Percentiles rank a stretch among this genome's conserved stretches.
These are phyloP conservation scores for Eueides isabella DNA, from an alignment of 1,140 invertebrate species.

Conservation along the genomic window DNA sequence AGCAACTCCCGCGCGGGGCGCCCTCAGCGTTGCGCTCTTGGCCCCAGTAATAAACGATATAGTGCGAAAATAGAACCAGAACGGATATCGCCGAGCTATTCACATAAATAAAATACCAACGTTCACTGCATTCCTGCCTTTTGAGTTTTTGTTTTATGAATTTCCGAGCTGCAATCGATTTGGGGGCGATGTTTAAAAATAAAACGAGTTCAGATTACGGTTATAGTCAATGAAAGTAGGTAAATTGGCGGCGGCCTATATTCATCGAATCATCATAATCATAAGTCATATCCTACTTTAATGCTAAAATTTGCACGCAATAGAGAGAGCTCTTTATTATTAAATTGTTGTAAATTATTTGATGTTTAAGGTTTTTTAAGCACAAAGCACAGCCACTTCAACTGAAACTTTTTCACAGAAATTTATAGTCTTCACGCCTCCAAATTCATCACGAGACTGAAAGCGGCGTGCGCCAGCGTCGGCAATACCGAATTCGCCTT, in stretches of 20 bases:
- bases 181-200: conserved; percentile 64
- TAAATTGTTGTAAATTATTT: not conserved
- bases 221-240: conserved; percentile 55
- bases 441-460: conserved; percentile 48
- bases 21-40: conserved; percentile 48
- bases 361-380: not conserved
- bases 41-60: conserved; percentile 72
- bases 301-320: not conserved
- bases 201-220: conserved; percentile 52
- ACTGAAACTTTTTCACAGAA: not conserved
- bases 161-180: conserved; percentile 60
- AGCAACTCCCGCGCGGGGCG: conserved; percentile 55
- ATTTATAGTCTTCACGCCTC: conserved; percentile 30
- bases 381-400: not conserved
- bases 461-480: conserved; percentile 70
- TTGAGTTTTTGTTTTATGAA: conserved; percentile 62
- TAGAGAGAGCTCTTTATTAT: not conserved
- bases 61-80: conserved; percentile 75
- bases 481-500: conserved; percentile 66
- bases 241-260: conserved; percentile 49
- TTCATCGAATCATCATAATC: conserved; percentile 30
- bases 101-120: conserved; percentile 74
- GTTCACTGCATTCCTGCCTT: conserved; percentile 58
- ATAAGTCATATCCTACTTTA: conserved; percentile 9
- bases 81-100: conserved; percentile 63